These are phyloP conservation scores for Parotocinclus haroldoi DNA, from an alignment of 2,797 vertebrate species.

Conservation along the genomic window DNA sequence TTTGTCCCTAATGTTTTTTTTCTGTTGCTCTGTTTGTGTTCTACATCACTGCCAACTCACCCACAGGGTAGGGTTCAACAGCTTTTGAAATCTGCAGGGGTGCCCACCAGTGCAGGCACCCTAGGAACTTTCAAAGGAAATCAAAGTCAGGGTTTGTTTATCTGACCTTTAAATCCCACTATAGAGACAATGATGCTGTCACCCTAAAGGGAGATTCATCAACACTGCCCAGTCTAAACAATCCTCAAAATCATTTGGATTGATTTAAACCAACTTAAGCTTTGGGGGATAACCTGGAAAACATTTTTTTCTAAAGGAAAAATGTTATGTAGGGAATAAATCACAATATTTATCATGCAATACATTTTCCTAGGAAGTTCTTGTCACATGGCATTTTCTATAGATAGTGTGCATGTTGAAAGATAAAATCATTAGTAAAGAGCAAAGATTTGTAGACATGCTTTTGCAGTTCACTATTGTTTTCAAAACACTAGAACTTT, in stretches of 20 bases:
- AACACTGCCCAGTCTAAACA: constrained; percentile 45
- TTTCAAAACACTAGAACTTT: too few species aligned
- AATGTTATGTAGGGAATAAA: neutral
- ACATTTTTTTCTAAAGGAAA: constrained; percentile 12
- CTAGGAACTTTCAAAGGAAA: constrained; percentile 53
- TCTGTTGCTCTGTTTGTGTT: constrained; percentile 34
- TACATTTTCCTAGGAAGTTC: neutral
- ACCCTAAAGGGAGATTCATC: constrained; percentile 37
- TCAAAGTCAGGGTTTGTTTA: constrained; percentile 54
- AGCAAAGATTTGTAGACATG: too few species aligned
- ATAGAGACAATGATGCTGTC: constrained; percentile 40
- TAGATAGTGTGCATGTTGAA: too few species aligned
- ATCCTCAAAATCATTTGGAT: constrained; percentile 41
- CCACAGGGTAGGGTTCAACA: constrained; percentile 22
- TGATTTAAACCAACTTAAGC: constrained; percentile 25
- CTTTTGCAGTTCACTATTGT: too few species aligned
- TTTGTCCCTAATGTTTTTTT: constrained; percentile 21
- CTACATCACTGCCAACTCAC: constrained; percentile 20
- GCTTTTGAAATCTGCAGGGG: constrained; percentile 61
- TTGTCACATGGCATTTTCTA: neutral
- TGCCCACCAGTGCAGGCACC: constrained; percentile 31
- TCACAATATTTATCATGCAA: neutral
- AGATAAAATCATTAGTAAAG: too few species aligned
- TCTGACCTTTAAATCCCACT: constrained; percentile 50
- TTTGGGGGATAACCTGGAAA: neutral